These are phyloP conservation scores for Epizoanthus illoricatus DNA, from an alignment of 92 coral and sea anemone genomes.

Conservation along the genomic window DNA sequence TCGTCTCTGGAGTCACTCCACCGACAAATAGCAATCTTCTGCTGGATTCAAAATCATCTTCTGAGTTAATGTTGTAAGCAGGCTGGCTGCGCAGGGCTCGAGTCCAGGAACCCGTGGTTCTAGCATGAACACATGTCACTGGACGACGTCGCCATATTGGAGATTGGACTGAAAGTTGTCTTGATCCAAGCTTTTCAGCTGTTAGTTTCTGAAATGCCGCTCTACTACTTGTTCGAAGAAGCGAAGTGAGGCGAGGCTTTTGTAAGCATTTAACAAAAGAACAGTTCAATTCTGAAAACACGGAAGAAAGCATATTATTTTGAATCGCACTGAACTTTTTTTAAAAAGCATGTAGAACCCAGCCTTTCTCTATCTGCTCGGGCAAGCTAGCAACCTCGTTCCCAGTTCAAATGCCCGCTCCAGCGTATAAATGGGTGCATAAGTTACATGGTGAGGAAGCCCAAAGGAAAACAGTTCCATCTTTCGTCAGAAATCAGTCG, in stretches of 20 bases:
- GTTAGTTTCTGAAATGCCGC: not conserved
- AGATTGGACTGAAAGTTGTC: not conserved
- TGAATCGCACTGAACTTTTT: too few relatives aligned
- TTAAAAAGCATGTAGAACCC: too few relatives aligned
- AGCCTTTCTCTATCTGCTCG: too few relatives aligned
- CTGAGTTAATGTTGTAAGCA: not conserved
- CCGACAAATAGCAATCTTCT: slow-evolving; percentile 38
- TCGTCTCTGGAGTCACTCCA: slow-evolving; percentile 33
- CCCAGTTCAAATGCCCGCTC: too few relatives aligned
- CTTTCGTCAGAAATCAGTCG: too few relatives aligned
- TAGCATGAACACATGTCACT: not conserved
- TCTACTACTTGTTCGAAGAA: not conserved
- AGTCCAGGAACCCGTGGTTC: not conserved
- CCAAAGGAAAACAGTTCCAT: too few relatives aligned
- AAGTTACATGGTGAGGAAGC: too few relatives aligned
- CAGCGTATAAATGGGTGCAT: too few relatives aligned
- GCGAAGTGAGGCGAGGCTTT: not conserved
- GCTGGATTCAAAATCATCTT: slow-evolving; percentile 34
- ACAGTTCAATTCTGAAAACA: not conserved
- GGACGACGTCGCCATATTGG: not conserved
- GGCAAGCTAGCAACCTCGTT: too few relatives aligned
- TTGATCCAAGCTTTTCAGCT: not conserved
- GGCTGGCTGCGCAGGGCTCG: not conserved
- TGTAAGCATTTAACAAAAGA: not conserved
- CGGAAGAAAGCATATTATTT: slow-evolving; percentile 3